These are phyloP conservation scores for Atherix ibis DNA, from an alignment of 2,888 invertebrate genomes.

Conservation along the genomic window DNA sequence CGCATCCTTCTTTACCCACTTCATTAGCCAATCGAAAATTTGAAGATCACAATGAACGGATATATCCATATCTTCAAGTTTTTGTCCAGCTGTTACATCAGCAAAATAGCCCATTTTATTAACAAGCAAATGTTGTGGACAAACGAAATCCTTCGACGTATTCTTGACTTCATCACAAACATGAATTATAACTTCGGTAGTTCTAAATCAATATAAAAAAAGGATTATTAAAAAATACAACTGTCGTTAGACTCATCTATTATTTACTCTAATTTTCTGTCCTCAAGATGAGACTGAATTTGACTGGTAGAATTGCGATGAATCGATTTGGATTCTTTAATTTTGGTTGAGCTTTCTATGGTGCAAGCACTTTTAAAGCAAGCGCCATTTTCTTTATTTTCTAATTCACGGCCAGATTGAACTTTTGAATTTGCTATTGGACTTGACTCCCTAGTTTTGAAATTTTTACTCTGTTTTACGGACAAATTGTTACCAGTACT, in stretches of 20 bases:
- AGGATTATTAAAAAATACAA: too few species aligned
- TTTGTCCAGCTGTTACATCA: constrained; percentile 68
- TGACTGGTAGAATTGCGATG: too few species aligned
- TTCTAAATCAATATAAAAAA: too few species aligned
- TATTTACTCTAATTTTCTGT: too few species aligned
- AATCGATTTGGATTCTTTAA: too few species aligned
- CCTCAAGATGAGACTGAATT: background rate
- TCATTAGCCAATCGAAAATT: constrained; percentile 93
- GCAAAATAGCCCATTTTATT: constrained; percentile 93
- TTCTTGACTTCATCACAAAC: constrained; percentile 91
- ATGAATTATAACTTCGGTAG: constrained; percentile 78
- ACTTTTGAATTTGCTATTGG: constrained; percentile 8
- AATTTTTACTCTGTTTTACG: too few species aligned
- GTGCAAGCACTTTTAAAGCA: too few species aligned
- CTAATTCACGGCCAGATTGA: too few species aligned
- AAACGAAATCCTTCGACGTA: constrained; percentile 74
- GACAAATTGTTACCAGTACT: too few species aligned
- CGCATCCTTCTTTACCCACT: constrained; percentile 75
- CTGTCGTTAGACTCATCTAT: too few species aligned
- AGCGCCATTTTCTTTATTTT: too few species aligned
- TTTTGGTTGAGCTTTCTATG: too few species aligned
- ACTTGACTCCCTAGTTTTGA: constrained; percentile 9
- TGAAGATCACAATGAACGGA: constrained; percentile 92
- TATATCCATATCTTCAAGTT: constrained; percentile 83
- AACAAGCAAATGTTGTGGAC: constrained; percentile 70